Conservation (phyloP, 2,888 invertebrate species). For the Heliconius cydno region DNA sequence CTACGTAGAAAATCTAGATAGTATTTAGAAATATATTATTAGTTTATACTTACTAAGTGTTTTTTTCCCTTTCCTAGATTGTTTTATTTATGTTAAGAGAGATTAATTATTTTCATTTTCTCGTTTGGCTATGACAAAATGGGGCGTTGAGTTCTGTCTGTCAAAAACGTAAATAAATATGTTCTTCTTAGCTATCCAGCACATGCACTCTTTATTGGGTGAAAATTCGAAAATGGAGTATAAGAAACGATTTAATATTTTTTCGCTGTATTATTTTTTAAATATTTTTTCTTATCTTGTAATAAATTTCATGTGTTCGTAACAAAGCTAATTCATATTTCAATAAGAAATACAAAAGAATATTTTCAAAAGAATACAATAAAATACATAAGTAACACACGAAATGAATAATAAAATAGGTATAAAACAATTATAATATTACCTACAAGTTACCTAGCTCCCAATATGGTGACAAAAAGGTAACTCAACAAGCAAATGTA, state of each 20-base stretch:
- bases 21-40: not conserved
- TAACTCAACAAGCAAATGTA: slow-evolving; percentile 73
- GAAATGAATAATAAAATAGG: not conserved
- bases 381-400: not conserved
- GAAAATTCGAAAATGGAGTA: too few species aligned
- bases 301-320: not conserved
- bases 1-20: not conserved
- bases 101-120: not conserved
- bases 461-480: slow-evolving; percentile 76
- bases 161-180: too few species aligned
- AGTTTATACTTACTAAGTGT: too few species aligned
- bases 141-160: not conserved
- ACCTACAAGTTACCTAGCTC: slow-evolving; percentile 28
- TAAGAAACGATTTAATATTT: too few species aligned
- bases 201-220: too few species aligned
- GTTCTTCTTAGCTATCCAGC: too few species aligned
- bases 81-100: too few species aligned
- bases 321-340: not conserved
- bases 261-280: too few species aligned
- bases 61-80: too few species aligned
- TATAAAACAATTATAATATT: slow-evolving; percentile 24
- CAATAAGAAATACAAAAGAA: too few species aligned
- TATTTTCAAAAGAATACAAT: not conserved
- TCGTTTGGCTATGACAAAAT: not conserved
- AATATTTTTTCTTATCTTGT: too few species aligned